Conservation (phyloP, 1,140 invertebrate species). For the Nephila pilipes region DNA sequence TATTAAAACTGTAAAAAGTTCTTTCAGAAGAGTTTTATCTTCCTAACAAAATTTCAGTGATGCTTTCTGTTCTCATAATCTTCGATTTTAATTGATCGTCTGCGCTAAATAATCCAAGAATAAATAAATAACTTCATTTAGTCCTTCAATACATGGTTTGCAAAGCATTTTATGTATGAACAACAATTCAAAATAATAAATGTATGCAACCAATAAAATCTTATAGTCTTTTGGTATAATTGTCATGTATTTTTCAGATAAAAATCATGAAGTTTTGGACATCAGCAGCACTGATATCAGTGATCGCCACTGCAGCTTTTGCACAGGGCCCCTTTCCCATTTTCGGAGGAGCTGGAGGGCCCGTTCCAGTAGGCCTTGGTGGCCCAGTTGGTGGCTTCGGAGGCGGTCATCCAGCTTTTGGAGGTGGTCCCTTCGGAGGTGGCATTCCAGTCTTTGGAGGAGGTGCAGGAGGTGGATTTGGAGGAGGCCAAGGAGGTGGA, state of each 20-base stretch:
- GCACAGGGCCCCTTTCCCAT: conserved; percentile 13
- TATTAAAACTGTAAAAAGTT: too few relatives aligned
- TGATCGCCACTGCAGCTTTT: conserved; percentile 28
- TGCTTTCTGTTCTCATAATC: too few relatives aligned
- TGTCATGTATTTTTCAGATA: too few relatives aligned
- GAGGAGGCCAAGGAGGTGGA: not conserved
- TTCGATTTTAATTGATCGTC: too few relatives aligned
- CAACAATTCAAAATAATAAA: too few relatives aligned
- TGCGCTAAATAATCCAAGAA: too few relatives aligned
- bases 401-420: conserved; percentile 47
- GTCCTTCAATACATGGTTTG: not conserved
- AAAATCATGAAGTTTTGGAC: conserved; percentile 45
- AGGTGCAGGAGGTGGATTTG: conserved; percentile 38
- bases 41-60: too few relatives aligned
- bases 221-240: too few relatives aligned
- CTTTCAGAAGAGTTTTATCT: too few relatives aligned
- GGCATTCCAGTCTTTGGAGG: conserved; percentile 42
- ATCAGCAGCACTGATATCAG: conserved; percentile 28
- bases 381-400: conserved; percentile 20
- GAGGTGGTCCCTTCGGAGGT: conserved; percentile 39
- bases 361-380: conserved; percentile 28
- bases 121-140: not conserved
- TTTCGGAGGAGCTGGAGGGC: conserved; percentile 35
- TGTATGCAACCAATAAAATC: too few relatives aligned
- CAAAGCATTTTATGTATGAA: too few relatives aligned